A percentile compares a stretch with the other conserved stretches of the same genome.
These are phyloP conservation scores for Drosophila pegasa DNA, from an alignment of 2,888 invertebrate genomes.

Conservation along the genomic window DNA sequence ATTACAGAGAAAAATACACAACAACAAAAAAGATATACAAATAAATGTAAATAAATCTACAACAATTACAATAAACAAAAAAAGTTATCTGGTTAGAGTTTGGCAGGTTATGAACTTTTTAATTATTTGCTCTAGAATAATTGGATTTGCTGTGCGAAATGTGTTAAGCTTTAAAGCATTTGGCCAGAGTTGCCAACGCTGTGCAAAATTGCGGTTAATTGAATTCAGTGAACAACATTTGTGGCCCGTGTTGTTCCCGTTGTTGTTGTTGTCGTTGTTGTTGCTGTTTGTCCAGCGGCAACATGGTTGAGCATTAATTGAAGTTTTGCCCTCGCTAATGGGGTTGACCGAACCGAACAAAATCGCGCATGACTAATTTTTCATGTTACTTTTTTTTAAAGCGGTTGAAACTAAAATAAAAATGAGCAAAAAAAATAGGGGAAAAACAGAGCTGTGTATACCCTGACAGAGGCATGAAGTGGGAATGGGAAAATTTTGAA, in stretches of 20 bases:
- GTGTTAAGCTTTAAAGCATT: constrained; percentile 51
- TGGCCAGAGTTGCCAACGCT: constrained; percentile 35
- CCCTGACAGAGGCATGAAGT: background rate
- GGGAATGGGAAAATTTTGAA: too few species aligned
- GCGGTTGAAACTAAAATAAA: background rate
- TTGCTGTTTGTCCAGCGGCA: constrained; percentile 20
- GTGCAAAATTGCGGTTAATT: constrained; percentile 79
- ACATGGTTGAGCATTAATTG: constrained; percentile 71
- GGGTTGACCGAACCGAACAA: constrained; percentile 51
- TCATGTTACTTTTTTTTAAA: constrained; percentile 56
- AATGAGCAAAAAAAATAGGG: constrained; percentile 5
- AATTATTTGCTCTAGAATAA: constrained; percentile 62
- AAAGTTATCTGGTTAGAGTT: constrained; percentile 21
- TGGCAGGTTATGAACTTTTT: constrained; percentile 39
- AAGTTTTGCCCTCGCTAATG: constrained; percentile 73
- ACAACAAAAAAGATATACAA: background rate
- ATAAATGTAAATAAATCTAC: constrained; percentile 15
- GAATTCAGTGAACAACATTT: constrained; percentile 76
- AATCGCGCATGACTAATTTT: constrained; percentile 75
- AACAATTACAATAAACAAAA: constrained; percentile 30
- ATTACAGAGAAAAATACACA: constrained; percentile 40
- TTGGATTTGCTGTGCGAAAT: constrained; percentile 60
- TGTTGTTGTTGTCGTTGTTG: constrained; percentile 33
- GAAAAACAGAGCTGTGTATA: background rate
- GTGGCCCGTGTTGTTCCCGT: constrained; percentile 29